Conservation (phyloP, 2,797 vertebrate species). For the Lindbergichthys nudifrons region DNA sequence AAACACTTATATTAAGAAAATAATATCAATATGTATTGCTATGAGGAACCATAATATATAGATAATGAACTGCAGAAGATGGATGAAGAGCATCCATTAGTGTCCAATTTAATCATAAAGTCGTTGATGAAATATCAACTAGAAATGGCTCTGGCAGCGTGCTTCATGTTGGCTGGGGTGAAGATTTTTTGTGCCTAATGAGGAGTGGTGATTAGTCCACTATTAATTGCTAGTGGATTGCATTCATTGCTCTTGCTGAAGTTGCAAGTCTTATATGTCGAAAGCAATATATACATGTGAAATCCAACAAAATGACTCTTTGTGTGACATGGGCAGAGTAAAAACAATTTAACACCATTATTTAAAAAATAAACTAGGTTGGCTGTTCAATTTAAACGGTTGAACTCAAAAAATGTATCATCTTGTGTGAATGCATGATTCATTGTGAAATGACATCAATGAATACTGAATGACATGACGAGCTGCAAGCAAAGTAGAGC, state of each 20-base stretch:
- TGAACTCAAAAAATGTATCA: neutral
- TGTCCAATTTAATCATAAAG: constrained; percentile 7
- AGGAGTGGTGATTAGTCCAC: neutral
- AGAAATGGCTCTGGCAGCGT: neutral
- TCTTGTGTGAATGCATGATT: constrained; percentile 3
- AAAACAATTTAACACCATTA: constrained; percentile 8
- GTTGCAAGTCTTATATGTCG: neutral
- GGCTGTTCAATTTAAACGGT: neutral
- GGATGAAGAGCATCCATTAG: neutral
- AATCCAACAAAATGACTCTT: neutral
- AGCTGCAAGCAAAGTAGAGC: constrained; percentile 28
- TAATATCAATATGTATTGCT: neutral
- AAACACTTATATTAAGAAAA: neutral
- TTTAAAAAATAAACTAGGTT: constrained; percentile 11
- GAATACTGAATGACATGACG: constrained; percentile 31
- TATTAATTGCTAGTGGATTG: neutral
- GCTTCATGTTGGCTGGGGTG: neutral
- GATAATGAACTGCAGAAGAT: neutral
- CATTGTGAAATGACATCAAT: constrained; percentile 17
- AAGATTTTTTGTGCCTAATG: neutral
- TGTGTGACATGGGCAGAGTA: neutral
- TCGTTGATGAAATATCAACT: neutral
- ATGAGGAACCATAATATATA: neutral
- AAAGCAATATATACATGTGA: neutral
- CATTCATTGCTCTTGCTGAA: neutral